Evolutionary conservation across 2,797 vertebrate species (phyloP).

Genomic region (Lagorchestes hirsutus): DNA sequence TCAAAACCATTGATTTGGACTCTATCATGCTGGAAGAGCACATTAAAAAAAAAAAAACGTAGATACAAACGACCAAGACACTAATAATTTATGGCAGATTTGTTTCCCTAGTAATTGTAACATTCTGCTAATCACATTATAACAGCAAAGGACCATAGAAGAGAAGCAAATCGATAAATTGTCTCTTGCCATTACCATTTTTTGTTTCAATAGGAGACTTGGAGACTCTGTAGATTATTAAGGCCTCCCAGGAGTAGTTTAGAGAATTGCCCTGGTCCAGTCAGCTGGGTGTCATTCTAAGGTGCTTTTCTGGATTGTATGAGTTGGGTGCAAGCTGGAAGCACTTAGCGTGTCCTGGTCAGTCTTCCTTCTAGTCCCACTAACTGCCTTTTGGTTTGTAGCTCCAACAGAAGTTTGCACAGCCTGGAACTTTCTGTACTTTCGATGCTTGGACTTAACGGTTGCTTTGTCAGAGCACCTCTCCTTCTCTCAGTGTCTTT

Average conservation of each 20-base stretch:
- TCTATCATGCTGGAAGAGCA: not conserved
- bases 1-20: constrained; percentile 12
- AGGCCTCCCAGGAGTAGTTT: not conserved
- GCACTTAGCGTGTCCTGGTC: not conserved
- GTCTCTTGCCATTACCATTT: not conserved
- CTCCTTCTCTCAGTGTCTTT: not conserved
- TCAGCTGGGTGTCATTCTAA: not conserved
- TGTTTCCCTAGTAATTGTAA: constrained; percentile 41
- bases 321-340: not conserved
- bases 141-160: not conserved
- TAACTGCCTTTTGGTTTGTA: constrained; percentile 38
- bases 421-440: constrained; percentile 29
- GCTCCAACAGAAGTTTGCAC: constrained; percentile 4
- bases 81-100: constrained; percentile 8
- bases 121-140: constrained; percentile 41
- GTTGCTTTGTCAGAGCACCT: constrained; percentile 37
- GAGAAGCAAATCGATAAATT: not conserved
- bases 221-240: not conserved
- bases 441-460: not conserved
- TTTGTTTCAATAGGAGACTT: not conserved
- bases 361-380: not conserved
- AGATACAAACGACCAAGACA: not conserved
- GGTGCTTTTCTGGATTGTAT: not conserved
- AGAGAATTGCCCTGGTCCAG: not conserved
- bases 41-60: constrained; percentile 28